phyloP scores from a whole-genome alignment of 1,140 invertebrate genomes.

The Lordiphosa mommai region DNA sequence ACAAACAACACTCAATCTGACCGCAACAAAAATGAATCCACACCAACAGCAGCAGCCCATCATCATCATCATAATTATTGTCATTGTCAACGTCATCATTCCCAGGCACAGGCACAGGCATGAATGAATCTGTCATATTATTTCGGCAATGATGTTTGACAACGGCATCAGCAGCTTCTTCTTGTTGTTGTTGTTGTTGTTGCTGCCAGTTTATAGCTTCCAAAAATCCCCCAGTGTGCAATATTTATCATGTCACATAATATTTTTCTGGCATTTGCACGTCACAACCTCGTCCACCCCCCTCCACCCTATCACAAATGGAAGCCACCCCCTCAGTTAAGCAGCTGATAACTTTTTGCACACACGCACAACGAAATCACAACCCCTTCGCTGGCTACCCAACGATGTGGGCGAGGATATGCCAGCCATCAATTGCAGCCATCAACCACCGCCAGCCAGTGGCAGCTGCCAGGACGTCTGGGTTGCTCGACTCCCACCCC shows the following conservation, averaged over 20 bases:
- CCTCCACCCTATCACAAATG: not conserved
- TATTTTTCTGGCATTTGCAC: constrained; percentile 78
- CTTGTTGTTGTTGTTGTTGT: not conserved
- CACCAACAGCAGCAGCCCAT: constrained; percentile 29
- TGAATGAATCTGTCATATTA: constrained; percentile 78
- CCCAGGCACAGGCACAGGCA: constrained; percentile 33
- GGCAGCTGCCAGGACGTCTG: constrained; percentile 55
- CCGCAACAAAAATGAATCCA: constrained; percentile 16
- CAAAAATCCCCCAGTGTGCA: constrained; percentile 58
- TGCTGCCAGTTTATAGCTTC: constrained; percentile 18
- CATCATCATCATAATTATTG: constrained; percentile 15
- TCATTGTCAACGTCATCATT: constrained; percentile 8
- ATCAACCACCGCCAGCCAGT: constrained; percentile 60
- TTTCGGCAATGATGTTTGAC: constrained; percentile 71
- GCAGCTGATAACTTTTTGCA: constrained; percentile 62
- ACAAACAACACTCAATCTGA: constrained; percentile 22
- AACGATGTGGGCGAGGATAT: constrained; percentile 47
- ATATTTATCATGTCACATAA: constrained; percentile 78
- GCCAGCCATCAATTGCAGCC: constrained; percentile 72
- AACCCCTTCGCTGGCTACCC: constrained; percentile 55
- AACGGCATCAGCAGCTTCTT: constrained; percentile 27
- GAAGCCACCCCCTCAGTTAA: constrained; percentile 33
- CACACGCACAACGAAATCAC: constrained; percentile 55
- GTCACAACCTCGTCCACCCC: constrained; percentile 32
- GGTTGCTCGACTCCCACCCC: not conserved